Base-by-base conservation (phyloP, 1,140 invertebrate species). In the Olivierus martensii region DNA sequence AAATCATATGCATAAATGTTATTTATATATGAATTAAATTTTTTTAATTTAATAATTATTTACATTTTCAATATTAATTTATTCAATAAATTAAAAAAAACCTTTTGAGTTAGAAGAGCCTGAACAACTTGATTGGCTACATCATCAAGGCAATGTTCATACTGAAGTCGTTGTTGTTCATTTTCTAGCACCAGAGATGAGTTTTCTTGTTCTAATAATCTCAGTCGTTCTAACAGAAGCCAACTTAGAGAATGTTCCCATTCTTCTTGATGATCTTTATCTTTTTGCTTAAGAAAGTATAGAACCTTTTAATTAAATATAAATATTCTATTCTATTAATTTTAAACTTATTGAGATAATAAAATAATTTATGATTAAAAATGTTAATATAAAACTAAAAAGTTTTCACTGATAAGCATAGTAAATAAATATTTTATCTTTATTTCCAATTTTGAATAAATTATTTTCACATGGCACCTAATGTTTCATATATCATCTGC, bases 61-160 rank as follows among this genome's bases (percentile, higher is more conserved):
- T 44, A 49, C 10, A 10, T 47, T 9, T 51, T 11, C 19, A 52
- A 21, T 10, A 38, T 39, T 19, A 22, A 21, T 43, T 34, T 35
- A 5, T 14, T 10, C 3, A 43, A 37, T 38, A 37, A 41, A 51
- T 42, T 57, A 65, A n/a, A n/a, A 28, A 28, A 28, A 28, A 87
- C 85, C 78, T 87, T 87, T 74, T 87, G 85, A 18, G 81, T 79
- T 51, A 87, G 75, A 37, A 88, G 71, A 19, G 84, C 84, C 59
- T 82, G 77, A 41, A 87, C 83, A 57, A 85, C 81, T 66, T 84
- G 80, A 67, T 82, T 82, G 51, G 82, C 81, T 17, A 84, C 81
- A 65, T 84, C 81, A 66, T 84, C 83, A 36, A 84, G 66, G 63
- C 81, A 84, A 57, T 77, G 74, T 65, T 84, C 82, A 65, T 83